phyloP scores from a whole-genome alignment of 2,888 invertebrate genomes.

The Gastracanthus pulcherrimus region DNA sequence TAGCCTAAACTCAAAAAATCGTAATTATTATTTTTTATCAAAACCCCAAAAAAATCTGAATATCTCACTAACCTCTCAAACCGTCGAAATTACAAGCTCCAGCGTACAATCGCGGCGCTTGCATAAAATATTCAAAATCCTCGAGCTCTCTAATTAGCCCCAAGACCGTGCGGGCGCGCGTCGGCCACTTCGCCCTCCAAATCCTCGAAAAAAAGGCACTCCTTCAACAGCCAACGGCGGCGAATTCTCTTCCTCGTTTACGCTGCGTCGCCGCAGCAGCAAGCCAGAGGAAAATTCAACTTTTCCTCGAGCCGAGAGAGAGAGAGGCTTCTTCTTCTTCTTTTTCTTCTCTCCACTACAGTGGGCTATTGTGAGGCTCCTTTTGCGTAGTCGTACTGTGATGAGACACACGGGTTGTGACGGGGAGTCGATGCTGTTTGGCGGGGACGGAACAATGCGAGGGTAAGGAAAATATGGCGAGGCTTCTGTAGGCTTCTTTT shows the following conservation, averaged over 20 bases:
- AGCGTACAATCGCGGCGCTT: too few species aligned
- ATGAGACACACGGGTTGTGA: neutral
- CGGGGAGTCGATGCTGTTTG: neutral
- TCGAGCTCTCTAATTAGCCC: neutral
- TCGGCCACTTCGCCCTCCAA: neutral
- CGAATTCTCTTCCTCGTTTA: too few species aligned
- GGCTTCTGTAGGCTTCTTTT: conserved; percentile 8
- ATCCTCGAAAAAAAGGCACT: neutral
- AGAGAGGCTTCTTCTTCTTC: neutral
- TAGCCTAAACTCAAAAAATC: too few species aligned
- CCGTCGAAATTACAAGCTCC: too few species aligned
- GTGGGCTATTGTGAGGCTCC: too few species aligned
- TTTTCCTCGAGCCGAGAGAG: neutral
- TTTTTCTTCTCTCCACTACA: too few species aligned
- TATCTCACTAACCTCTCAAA: too few species aligned
- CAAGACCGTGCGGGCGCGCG: too few species aligned
- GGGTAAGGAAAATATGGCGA: conserved; percentile 21
- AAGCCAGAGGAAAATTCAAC: neutral
- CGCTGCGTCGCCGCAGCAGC: too few species aligned
- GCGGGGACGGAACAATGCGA: neutral
- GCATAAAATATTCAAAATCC: neutral
- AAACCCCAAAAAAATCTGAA: too few species aligned
- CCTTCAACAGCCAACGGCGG: neutral
- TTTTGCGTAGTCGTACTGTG: too few species aligned
- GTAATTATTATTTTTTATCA: too few species aligned